A percentile compares a stretch with the other conserved stretches of the same genome.
Evolutionary conservation across 2,113 vertebrate genomes (phyloP).

Genomic region (Dryoscopus gambensis): DNA sequence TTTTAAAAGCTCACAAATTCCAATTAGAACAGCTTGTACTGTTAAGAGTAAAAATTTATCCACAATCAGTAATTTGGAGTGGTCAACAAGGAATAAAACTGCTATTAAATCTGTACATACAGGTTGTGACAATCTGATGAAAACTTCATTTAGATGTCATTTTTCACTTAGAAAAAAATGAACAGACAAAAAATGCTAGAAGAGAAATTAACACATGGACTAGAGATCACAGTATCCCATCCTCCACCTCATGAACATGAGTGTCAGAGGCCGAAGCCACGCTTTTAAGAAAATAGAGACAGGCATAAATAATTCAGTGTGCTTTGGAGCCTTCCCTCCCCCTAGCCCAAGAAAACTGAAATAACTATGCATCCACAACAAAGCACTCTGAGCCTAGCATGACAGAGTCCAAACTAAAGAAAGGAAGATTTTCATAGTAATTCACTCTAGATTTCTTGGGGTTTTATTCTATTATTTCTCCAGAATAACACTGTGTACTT

Average conservation of each 20-base stretch:
- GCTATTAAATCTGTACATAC: background rate
- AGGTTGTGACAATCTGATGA: background rate
- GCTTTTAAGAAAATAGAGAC: background rate
- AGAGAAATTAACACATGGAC: background rate
- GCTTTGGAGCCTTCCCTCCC: background rate
- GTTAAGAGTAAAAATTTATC: background rate
- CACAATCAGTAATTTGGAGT: background rate
- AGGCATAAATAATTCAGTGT: background rate
- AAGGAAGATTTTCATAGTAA: background rate
- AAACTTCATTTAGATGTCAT: background rate
- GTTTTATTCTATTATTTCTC: background rate
- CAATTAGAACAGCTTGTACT: background rate
- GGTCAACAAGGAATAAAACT: background rate
- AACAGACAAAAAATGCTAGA: background rate
- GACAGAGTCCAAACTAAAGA: background rate
- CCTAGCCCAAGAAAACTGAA: background rate
- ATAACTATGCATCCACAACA: background rate
- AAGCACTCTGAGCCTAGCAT: background rate
- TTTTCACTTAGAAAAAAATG: background rate
- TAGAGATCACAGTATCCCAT: background rate
- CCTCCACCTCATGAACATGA: background rate
- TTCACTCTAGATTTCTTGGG: background rate
- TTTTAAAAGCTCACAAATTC: background rate
- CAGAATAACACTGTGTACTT: background rate
- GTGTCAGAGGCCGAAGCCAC: background rate